Conservation (phyloP, 2,113 vertebrate species). For the Corythoichthys intestinalis region DNA sequence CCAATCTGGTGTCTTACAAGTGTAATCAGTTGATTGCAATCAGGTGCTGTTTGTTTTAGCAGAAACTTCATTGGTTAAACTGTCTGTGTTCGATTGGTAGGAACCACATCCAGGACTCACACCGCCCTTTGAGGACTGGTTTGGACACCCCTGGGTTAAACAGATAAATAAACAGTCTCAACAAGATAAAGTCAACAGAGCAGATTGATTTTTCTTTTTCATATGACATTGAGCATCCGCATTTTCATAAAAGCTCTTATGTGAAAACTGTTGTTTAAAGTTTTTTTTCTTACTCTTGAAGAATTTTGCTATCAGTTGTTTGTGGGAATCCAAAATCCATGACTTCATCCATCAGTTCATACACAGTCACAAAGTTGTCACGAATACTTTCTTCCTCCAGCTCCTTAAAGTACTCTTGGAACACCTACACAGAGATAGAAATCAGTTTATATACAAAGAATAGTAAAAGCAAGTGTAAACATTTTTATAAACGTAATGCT, state of each 20-base stretch:
- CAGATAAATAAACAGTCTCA: too few species aligned
- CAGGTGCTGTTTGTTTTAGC: too few species aligned
- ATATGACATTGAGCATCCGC: not conserved
- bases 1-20: too few species aligned
- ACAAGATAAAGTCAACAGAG: too few species aligned
- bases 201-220: not conserved
- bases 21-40: too few species aligned
- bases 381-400: constrained; percentile 81
- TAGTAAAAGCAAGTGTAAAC: not conserved
- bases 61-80: too few species aligned
- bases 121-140: too few species aligned
- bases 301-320: constrained; percentile 80
- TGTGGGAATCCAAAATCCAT: constrained; percentile 83
- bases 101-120: too few species aligned
- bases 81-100: too few species aligned
- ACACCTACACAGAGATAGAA: constrained; percentile 62
- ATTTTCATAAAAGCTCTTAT: not conserved
- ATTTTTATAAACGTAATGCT: not conserved
- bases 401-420: constrained; percentile 79
- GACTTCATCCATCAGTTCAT: constrained; percentile 79
- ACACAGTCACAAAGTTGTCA: constrained; percentile 81
- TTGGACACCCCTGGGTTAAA: too few species aligned
- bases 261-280: not conserved
- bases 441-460: not conserved
- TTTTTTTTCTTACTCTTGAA: constrained; percentile 75